Evolutionary conservation across 2,888 invertebrate species (phyloP), one percentile per base, ranked within the genome.

Genomic region (Napeogenes inachia): DNA sequence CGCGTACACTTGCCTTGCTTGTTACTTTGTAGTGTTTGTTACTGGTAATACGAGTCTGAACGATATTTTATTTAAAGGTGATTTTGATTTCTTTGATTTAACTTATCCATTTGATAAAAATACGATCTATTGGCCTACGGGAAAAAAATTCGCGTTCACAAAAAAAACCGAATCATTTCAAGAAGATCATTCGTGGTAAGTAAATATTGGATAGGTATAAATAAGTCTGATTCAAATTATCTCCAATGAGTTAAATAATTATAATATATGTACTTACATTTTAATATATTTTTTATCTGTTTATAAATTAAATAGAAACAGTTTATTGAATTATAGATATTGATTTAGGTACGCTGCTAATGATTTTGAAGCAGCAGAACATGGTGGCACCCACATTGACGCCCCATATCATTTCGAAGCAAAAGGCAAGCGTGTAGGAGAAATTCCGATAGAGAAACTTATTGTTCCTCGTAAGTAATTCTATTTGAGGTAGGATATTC

Each of bases 321-420:
- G 1, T 35, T 35, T 46, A 60, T 69, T 13, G 54, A 32, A 45
- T 42, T 35, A 35, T 35, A 21, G 21, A 21, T 38, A 38, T 10
- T 42, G 42, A 6, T 50, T 50, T 30, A 89, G 91, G 88, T 92
- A 91, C 65, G 90, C 92, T 54, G 67, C 83, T 0, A 91, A 92
- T 66, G 88, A 89, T 13, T 91, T 93, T 66, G 80, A 80, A 12
- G 85, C 91, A 3, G 85, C 89, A 0, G 93, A 93, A 68, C 93
- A 94, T 71, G 91, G 91, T 0, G 93, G 93, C 0, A 94, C 94
- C 0, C 94, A 94, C 70, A 61, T 94, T 5, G 93, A 94, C 68
- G 92, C 94, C 0, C 93, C 94, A 0, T 88, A 88, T 60, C 93
- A 93, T 73, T 93, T 93, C 72, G 70, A 74, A 54, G 70, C 73